Evolutionary conservation across 2,797 vertebrate species (phyloP).

Genomic region (Ammospiza maritima): DNA sequence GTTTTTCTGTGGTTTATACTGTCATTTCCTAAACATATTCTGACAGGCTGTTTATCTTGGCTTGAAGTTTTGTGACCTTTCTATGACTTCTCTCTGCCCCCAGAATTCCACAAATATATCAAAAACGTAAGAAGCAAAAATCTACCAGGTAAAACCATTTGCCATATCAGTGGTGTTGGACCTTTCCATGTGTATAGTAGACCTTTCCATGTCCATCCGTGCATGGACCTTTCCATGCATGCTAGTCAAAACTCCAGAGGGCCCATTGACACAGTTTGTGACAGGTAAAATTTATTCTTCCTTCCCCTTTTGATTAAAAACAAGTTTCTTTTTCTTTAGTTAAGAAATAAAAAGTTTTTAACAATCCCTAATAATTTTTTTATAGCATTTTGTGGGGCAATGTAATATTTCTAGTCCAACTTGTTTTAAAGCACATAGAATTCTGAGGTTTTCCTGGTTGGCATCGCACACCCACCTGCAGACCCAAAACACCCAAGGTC

Average conservation of each 20-base stretch:
- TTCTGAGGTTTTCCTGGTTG: neutral
- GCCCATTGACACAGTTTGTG: neutral
- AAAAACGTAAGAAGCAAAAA: neutral
- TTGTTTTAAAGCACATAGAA: neutral
- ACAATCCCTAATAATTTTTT: neutral
- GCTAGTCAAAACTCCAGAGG: neutral
- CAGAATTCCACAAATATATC: neutral
- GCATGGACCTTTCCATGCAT: neutral
- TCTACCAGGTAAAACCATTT: neutral
- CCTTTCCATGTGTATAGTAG: neutral
- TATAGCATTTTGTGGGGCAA: neutral
- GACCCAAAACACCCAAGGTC: neutral
- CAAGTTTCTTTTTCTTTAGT: accelerated
- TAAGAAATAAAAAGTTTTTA: neutral
- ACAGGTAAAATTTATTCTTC: neutral
- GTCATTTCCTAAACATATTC: conserved; percentile 31
- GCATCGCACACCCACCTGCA: neutral
- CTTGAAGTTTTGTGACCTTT: neutral
- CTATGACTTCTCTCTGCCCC: neutral
- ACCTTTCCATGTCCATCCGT: too few relatives aligned
- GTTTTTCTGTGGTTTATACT: conserved; percentile 20
- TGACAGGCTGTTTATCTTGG: conserved; percentile 31
- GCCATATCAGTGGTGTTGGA: neutral
- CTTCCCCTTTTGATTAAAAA: neutral
- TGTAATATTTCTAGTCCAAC: neutral